Evolutionary conservation across 2,113 vertebrate species (phyloP), one percentile per base, ranked within the genome.

Genomic region (Puma concolor): DNA sequence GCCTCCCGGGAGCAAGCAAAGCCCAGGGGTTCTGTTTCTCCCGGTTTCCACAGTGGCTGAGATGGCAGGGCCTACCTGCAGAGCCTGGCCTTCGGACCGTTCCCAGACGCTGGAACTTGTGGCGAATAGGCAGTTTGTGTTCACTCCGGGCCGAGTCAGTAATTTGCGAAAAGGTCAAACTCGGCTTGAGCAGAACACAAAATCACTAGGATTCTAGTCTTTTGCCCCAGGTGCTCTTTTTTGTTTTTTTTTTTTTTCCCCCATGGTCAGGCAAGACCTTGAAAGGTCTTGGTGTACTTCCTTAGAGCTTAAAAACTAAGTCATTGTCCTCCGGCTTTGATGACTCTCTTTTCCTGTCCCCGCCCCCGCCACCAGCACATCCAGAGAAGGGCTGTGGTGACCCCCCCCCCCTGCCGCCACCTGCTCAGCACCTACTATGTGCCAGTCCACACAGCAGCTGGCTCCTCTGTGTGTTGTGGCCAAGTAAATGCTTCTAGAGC

Each of bases 121-220:
- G 8, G 12, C 8, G 15, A 93, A 2, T 6, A 63, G 5, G 5
- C 9, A 29, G 36, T 84, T 48, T 29, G 16, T 76, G 54, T 5
- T 9, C 54, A 14, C 48, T n/a, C 60, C 13, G 54, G 14, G 50
- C 74, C 6, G 94, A 90, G 48, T 25, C 5, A 5, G 72, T 67
- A n/a, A 66, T 87, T n/a, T 76, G 82, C 31, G 4, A 12, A 44
- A 85, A 95, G 92, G 90, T 94, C 86, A 36, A 15, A 6, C 85
- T 19, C 90, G 33, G 94, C 94, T 64, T 86, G 74, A 84, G 57
- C 74, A 48, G 71, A 57, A 63, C 90, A 67, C 38, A 38, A 2
- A 85, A 60, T 41, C 69, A 9, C 33, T 38, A 52, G 76, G 33
- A 50, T 8, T 29, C 77, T 41, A 0, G 15, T 84, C 93, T 86